Evolutionary conservation across 2,888 invertebrate genomes (phyloP).

Genomic region (Macroteleia sp.): DNA sequence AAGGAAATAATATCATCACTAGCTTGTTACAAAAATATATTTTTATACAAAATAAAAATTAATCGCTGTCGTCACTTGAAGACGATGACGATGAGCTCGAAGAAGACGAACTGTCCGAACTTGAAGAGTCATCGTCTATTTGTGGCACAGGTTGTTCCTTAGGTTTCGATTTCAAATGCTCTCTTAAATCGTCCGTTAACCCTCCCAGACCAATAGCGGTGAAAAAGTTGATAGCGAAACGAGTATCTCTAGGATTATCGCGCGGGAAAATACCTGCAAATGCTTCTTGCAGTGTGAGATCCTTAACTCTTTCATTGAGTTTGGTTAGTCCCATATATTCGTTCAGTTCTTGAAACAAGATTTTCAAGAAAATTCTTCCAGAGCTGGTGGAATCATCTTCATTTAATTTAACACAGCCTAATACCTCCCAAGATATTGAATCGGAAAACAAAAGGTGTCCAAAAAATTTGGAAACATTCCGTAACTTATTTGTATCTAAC

Average conservation of each 20-base stretch:
- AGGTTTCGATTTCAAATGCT: conserved; percentile 92
- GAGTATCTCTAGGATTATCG: conserved; percentile 97
- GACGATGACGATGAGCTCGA: conserved; percentile 70
- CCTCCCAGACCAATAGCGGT: conserved; percentile 91
- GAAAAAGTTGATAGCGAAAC: conserved; percentile 92
- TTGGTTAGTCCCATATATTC: conserved; percentile 98
- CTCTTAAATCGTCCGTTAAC: conserved; percentile 95
- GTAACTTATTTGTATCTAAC: conserved; percentile 96
- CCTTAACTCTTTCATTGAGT: conserved; percentile 94
- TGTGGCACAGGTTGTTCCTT: too few relatives aligned
- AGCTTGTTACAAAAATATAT: too few relatives aligned
- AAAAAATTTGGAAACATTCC: conserved; percentile 98
- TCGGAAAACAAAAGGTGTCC: conserved; percentile 98
- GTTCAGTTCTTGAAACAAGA: conserved; percentile 97
- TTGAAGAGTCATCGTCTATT: conserved; percentile 58
- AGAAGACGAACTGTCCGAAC: too few relatives aligned
- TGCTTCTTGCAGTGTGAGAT: conserved; percentile 92
- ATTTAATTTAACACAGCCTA: conserved; percentile 91
- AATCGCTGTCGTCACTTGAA: conserved; percentile 30
- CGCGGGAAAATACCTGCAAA: conserved; percentile 97
- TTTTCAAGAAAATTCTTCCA: conserved; percentile 98
- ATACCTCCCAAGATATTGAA: conserved; percentile 97
- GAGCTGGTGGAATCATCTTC: conserved; percentile 99
- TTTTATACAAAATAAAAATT: too few relatives aligned
- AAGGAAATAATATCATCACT: too few relatives aligned